Evolutionary conservation across 2,113 vertebrate genomes (phyloP).

Genomic region (Rynchops niger): DNA sequence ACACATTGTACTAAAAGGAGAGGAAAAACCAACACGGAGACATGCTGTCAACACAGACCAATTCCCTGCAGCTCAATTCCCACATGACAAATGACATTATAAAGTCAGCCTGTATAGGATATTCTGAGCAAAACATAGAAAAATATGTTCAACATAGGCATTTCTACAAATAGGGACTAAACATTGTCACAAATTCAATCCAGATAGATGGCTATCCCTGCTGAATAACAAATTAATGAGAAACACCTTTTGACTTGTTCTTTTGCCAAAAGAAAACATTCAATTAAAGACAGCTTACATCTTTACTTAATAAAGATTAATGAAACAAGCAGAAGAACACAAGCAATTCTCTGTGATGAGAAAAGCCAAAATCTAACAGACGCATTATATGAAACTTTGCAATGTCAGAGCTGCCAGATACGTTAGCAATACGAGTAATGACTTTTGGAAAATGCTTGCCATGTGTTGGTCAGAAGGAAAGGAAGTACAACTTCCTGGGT

Average conservation of each 20-base stretch:
- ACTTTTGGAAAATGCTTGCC: constrained; percentile 50
- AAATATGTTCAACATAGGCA: constrained; percentile 56
- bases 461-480: constrained; percentile 49
- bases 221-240: constrained; percentile 72
- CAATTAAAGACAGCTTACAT: constrained; percentile 61
- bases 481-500: constrained; percentile 39
- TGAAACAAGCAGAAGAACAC: constrained; percentile 63
- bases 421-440: not conserved
- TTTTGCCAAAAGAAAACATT: constrained; percentile 65
- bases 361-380: constrained; percentile 44
- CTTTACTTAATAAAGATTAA: constrained; percentile 75
- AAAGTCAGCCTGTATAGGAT: constrained; percentile 43
- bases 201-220: constrained; percentile 62
- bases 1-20: constrained; percentile 38
- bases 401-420: constrained; percentile 47
- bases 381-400: constrained; percentile 14
- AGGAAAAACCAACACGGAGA: constrained; percentile 60
- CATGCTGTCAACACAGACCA: constrained; percentile 61
- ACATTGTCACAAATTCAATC: constrained; percentile 61
- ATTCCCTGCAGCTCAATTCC: constrained; percentile 64
- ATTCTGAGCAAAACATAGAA: constrained; percentile 58
- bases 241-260: constrained; percentile 68
- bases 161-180: constrained; percentile 60
- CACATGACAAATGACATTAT: constrained; percentile 70
- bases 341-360: constrained; percentile 43